These are phyloP conservation scores for Lamprologus speciosus DNA, from an alignment of 2,113 vertebrate genomes.

Conservation along the genomic window DNA sequence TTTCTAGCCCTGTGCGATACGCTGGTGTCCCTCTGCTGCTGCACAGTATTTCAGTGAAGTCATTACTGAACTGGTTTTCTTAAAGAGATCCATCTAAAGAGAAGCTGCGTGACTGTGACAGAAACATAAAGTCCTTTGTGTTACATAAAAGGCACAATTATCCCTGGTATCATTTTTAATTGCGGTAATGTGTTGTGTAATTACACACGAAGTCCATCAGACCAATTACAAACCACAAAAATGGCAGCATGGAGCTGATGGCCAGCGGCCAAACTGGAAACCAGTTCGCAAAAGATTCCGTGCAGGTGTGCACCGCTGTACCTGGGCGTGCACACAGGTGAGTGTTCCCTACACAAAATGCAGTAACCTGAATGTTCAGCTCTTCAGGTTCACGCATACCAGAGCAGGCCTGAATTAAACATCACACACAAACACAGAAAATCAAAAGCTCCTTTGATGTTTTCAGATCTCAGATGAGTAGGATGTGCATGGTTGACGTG, in stretches of 20 bases:
- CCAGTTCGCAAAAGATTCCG: background rate
- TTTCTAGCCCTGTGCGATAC: background rate
- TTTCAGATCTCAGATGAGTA: conserved; percentile 28
- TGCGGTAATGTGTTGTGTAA: background rate
- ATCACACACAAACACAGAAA: background rate
- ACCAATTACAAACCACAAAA: background rate
- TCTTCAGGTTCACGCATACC: background rate
- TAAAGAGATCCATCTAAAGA: background rate
- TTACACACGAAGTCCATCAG: background rate
- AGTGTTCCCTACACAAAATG: background rate
- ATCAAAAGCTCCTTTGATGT: conserved; percentile 46
- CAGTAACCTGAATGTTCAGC: background rate
- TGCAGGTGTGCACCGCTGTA: background rate
- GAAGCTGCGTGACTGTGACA: background rate
- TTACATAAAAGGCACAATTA: background rate
- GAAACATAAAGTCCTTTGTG: background rate
- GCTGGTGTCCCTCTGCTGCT: background rate
- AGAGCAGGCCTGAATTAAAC: background rate
- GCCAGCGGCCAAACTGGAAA: background rate
- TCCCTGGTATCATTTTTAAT: background rate
- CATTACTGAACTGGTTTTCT: background rate
- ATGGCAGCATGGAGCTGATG: background rate
- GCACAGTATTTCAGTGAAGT: background rate
- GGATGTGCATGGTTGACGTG: background rate
- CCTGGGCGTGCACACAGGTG: background rate